A percentile compares a stretch with the other conserved stretches of the same genome.
These are phyloP conservation scores for Tyrannus savana DNA, from an alignment of 2,113 vertebrate species.

Conservation along the genomic window DNA sequence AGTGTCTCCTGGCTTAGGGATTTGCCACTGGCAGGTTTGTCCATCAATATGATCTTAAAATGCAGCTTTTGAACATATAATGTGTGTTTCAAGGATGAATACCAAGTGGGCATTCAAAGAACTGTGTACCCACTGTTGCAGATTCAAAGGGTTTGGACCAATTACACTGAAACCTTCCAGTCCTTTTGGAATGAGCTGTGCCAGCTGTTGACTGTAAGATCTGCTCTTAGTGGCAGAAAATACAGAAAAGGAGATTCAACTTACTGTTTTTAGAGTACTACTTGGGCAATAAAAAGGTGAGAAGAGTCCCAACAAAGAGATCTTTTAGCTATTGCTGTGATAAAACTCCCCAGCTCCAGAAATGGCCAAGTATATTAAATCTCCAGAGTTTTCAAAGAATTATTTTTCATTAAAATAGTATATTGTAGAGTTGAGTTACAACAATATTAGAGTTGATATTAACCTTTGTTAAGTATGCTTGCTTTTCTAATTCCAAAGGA, in stretches of 20 bases:
- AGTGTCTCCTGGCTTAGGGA: background rate
- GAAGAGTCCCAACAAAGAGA: fast-evolving
- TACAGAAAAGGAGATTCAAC: background rate
- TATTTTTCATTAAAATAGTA: background rate
- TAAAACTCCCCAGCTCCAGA: background rate
- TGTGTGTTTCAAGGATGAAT: background rate
- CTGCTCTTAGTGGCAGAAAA: background rate
- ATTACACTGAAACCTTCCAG: background rate
- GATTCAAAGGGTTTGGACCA: background rate
- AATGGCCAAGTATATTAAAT: background rate
- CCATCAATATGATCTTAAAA: background rate
- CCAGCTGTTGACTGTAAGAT: background rate
- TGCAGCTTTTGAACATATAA: background rate
- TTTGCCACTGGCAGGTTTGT: background rate
- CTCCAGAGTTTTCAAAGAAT: background rate
- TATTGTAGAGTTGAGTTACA: fast-evolving
- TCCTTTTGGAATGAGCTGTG: background rate
- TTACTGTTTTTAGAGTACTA: background rate
- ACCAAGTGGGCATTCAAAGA: background rate
- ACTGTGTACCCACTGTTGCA: background rate
- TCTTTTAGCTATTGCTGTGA: background rate
- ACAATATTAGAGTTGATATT: background rate
- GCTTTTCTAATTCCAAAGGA: background rate
- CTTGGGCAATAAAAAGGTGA: background rate
- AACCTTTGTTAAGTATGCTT: background rate